These are phyloP conservation scores for Arrhamphus sclerolepis DNA, from an alignment of 2,797 vertebrate genomes.

Conservation along the genomic window DNA sequence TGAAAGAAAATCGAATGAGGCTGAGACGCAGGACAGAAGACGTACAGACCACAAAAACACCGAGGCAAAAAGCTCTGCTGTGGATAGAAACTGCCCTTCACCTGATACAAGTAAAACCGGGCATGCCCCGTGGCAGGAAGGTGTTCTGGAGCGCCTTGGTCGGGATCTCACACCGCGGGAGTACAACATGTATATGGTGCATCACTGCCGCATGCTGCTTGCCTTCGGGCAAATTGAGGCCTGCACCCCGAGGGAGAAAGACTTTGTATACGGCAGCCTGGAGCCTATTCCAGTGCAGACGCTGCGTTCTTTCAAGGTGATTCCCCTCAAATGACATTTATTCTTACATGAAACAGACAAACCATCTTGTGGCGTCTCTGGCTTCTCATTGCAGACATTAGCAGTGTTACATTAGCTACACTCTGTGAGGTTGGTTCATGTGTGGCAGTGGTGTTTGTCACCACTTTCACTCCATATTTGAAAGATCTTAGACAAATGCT, in stretches of 20 bases:
- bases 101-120: constrained; percentile 65
- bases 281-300: constrained; percentile 91
- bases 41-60: constrained; percentile 8
- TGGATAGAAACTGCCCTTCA: not conserved
- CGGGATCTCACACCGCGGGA: constrained; percentile 85
- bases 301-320: constrained; percentile 88
- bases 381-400: too few species aligned
- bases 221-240: constrained; percentile 91
- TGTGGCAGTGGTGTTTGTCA: too few species aligned
- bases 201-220: constrained; percentile 92
- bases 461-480: too few species aligned
- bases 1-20: constrained; percentile 2
- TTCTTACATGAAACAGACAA: too few species aligned
- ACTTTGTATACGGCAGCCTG: constrained; percentile 93
- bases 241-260: constrained; percentile 89
- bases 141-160: constrained; percentile 88
- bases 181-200: constrained; percentile 92
- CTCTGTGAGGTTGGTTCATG: too few species aligned
- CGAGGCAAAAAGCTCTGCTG: not conserved
- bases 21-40: not conserved
- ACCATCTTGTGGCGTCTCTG: too few species aligned
- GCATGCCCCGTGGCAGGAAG: constrained; percentile 91
- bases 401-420: too few species aligned
- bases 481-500: too few species aligned
- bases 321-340: constrained; percentile 4